A percentile compares a stretch with the other conserved stretches of the same genome.
Evolutionary conservation across 2,888 invertebrate species (phyloP).

Genomic region (Crematogaster levior): DNA sequence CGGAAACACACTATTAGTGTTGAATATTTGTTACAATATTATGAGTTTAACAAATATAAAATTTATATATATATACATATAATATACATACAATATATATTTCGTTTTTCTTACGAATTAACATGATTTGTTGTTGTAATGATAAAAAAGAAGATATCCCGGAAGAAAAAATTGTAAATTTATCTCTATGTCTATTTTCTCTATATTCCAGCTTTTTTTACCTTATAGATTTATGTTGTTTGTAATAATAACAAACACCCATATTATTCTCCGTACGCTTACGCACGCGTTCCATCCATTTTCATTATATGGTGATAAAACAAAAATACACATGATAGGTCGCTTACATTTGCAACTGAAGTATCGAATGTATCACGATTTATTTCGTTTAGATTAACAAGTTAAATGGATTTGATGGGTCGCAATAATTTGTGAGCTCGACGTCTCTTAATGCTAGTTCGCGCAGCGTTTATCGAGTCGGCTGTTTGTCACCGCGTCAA

Average conservation of each 20-base stretch:
- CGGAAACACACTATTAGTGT: not conserved
- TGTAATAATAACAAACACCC: not conserved
- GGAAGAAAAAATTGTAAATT: not conserved
- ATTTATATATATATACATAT: too few relatives aligned
- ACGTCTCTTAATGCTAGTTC: constrained; percentile 56
- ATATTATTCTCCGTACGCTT: not conserved
- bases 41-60: not conserved
- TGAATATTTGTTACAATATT: not conserved
- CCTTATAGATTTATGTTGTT: not conserved
- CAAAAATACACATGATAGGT: constrained; percentile 27
- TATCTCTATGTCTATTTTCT: not conserved
- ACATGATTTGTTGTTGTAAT: not conserved
- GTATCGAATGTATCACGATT: constrained; percentile 19
- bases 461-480: constrained; percentile 57
- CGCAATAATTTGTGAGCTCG: constrained; percentile 62
- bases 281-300: not conserved
- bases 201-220: not conserved
- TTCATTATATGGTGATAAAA: constrained; percentile 30
- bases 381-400: constrained; percentile 39
- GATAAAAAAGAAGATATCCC: not conserved
- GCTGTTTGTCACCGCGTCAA: constrained; percentile 59
- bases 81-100: too few relatives aligned
- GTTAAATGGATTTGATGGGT: constrained; percentile 58
- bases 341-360: constrained; percentile 4
- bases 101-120: not conserved